These are phyloP conservation scores for Corticium candelabrum DNA, from an alignment of 37 sponge, comb jelly and placozoan species.

Conservation along the genomic window DNA sequence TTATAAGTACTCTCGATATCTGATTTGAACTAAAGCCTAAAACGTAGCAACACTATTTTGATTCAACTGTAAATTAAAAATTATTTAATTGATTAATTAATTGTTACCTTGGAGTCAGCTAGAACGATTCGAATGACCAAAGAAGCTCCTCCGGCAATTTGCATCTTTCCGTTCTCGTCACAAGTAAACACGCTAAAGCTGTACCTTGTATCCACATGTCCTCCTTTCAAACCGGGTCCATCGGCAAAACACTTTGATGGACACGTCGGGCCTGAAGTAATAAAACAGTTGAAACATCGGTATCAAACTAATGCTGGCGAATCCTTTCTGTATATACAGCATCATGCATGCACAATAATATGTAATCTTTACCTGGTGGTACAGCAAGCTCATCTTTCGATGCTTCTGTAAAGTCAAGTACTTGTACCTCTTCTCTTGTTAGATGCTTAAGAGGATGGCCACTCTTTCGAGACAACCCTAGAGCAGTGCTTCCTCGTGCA, in stretches of 20 bases:
- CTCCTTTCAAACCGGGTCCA: neutral
- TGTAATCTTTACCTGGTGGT: neutral
- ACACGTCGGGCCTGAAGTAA: constrained; percentile 2
- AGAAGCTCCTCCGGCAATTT: neutral
- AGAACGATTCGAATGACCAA: neutral
- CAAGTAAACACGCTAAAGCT: neutral
- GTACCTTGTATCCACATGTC: neutral
- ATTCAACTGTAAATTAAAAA: too few species aligned
- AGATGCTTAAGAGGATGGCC: neutral
- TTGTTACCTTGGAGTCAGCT: too few species aligned
- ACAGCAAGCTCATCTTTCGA: neutral
- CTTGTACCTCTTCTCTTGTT: neutral
- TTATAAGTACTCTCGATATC: too few species aligned
- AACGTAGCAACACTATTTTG: too few species aligned
- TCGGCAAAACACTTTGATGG: neutral
- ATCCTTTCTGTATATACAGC: neutral
- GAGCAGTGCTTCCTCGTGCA: neutral
- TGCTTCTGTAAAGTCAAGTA: neutral
- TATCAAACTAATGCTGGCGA: neutral
- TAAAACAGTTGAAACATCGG: neutral
- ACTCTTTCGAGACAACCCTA: neutral
- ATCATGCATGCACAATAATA: too few species aligned
- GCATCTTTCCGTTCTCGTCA: neutral
- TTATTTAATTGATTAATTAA: too few species aligned
- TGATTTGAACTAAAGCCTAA: too few species aligned